These are phyloP conservation scores for Philhelius pedissequus DNA, from an alignment of 2,888 invertebrate genomes.

Conservation along the genomic window DNA sequence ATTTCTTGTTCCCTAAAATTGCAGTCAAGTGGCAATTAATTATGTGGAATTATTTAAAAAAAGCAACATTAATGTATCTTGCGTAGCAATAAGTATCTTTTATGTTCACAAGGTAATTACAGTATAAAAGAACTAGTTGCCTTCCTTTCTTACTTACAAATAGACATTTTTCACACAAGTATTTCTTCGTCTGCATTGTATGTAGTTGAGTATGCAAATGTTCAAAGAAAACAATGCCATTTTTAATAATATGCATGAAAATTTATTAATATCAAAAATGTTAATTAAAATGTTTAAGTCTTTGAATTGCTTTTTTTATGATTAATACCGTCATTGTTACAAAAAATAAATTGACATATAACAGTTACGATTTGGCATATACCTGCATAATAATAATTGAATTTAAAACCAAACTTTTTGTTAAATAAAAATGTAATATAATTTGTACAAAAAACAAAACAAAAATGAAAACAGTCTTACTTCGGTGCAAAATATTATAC, in stretches of 20 bases:
- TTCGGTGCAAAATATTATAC: slow-evolving; percentile 3
- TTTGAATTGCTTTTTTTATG: slow-evolving; percentile 57
- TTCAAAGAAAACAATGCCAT: not conserved
- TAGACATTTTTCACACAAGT: too few relatives aligned
- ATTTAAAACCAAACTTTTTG: slow-evolving; percentile 27
- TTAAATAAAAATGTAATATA: slow-evolving; percentile 13
- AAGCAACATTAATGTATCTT: too few relatives aligned
- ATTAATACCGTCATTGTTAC: slow-evolving; percentile 49
- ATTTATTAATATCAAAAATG: slow-evolving; percentile 65
- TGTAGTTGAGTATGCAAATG: too few relatives aligned
- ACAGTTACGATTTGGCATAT: slow-evolving; percentile 14
- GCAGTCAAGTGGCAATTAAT: too few relatives aligned
- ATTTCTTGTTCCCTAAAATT: too few relatives aligned
- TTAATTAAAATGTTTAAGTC: slow-evolving; percentile 53
- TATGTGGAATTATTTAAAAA: too few relatives aligned
- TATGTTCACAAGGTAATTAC: too few relatives aligned
- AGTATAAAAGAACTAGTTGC: too few relatives aligned
- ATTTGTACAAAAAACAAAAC: slow-evolving; percentile 42
- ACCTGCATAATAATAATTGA: not conserved
- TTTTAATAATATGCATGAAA: slow-evolving; percentile 31
- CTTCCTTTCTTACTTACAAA: too few relatives aligned
- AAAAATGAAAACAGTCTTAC: slow-evolving; percentile 34
- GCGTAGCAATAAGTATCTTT: too few relatives aligned
- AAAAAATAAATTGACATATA: slow-evolving; percentile 13
- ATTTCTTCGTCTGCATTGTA: too few relatives aligned